A percentile compares a stretch with the other conserved stretches of the same genome.
phyloP scores from a whole-genome alignment of 2,113 vertebrate species.

The Notarius quadriscutis region DNA sequence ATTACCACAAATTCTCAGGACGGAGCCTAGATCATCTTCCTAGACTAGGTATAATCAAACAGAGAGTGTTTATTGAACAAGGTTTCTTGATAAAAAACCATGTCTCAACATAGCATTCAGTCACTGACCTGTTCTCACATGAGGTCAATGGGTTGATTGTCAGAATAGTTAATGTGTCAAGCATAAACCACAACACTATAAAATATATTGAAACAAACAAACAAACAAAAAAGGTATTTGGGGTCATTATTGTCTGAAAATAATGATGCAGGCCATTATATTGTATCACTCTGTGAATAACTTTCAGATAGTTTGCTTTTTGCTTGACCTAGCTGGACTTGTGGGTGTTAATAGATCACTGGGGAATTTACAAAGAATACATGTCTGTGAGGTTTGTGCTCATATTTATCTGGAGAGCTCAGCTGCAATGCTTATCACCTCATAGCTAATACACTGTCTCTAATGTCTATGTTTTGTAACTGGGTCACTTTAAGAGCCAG shows the following conservation, averaged over 20 bases:
- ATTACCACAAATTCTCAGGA: constrained; percentile 48
- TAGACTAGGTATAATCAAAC: constrained; percentile 47
- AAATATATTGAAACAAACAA: constrained; percentile 35
- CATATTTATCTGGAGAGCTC: constrained; percentile 44
- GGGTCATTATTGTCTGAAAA: constrained; percentile 39
- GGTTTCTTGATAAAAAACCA: constrained; percentile 42
- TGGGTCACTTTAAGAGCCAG: constrained; percentile 10
- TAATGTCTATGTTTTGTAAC: constrained; percentile 16
- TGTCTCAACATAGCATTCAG: constrained; percentile 57
- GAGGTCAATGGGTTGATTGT: constrained; percentile 59
- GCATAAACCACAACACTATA: constrained; percentile 54
- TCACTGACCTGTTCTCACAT: constrained; percentile 41
- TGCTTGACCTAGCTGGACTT: constrained; percentile 53
- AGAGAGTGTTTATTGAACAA: constrained; percentile 56
- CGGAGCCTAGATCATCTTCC: constrained; percentile 38
- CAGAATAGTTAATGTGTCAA: constrained; percentile 52
- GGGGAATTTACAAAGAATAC: constrained; percentile 54
- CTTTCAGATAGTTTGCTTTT: constrained; percentile 43
- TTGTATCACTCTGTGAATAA: constrained; percentile 54
- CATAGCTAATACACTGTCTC: constrained; percentile 43
- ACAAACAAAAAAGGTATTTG: constrained; percentile 48
- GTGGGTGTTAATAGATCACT: constrained; percentile 48
- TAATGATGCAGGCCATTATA: constrained; percentile 48
- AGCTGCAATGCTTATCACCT: constrained; percentile 49
- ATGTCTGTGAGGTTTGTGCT: constrained; percentile 46